Evolutionary conservation across 1,140 invertebrate genomes (phyloP), one percentile per base, ranked within the genome.

Genomic region (Brachionus manjavacas): DNA sequence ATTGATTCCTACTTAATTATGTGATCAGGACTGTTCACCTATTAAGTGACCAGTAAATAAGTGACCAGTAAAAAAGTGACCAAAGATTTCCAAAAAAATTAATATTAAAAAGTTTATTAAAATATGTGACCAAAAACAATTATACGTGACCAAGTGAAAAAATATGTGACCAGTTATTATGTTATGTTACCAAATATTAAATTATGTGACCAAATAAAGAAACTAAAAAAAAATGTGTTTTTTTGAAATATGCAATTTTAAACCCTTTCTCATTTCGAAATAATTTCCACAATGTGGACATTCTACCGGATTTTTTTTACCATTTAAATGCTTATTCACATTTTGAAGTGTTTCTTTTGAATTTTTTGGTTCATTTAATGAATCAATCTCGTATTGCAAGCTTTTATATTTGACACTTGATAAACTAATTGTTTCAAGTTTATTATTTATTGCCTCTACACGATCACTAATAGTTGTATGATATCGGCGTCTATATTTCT

Each of bases 281-380:
- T 66, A 66, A 66, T 66, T 66, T 66, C 64, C 64, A 66, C 64
- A 66, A 66, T 66, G 16, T 28, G 64, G 64, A 66, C 64, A 66
- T 66, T 66, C 20, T 14, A 66, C 64, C 64, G 64, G 23, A 66
- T 60, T 60, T 60, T 60, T 60, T 60, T 60, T 60, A 60, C 55
- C 55, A 60, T 16, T 60, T 20, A 60, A 60, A 60, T 60, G 8
- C 55, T 60, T 60, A 60, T 60, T 60, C 55, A 11, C 55, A 60
- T 4, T 60, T 60, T 66, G 23, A 66, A 66, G 6, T 66, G 64
- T 66, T 66, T 66, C 64, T 66, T 66, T 66, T 66, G 64, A 66
- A 66, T n/a, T n/a, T n/a, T n/a, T n/a, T n/a, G n/a, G n/a, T n/a
- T n/a, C n/a, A n/a, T n/a, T n/a, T n/a, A n/a, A n/a, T n/a, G n/a